Conservation (phyloP, 2,888 invertebrate genomes). For the Pediacus dermestoides region DNA sequence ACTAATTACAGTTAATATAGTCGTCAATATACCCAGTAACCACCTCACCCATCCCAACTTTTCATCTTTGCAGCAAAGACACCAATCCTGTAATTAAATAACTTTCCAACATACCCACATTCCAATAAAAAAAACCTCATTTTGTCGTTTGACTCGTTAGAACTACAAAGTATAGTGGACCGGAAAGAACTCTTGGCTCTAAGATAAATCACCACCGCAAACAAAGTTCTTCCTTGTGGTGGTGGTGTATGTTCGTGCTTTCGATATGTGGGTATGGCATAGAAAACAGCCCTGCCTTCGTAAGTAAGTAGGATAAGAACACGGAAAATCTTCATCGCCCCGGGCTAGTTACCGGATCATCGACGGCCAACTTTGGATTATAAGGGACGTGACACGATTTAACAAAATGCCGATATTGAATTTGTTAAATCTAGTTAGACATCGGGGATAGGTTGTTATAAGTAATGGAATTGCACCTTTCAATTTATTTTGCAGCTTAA, state of each 20-base stretch:
- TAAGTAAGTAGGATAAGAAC: too few relatives aligned
- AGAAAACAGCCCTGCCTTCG: too few relatives aligned
- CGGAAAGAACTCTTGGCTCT: constrained; percentile 19
- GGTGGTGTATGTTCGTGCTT: constrained; percentile 13
- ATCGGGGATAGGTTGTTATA: too few relatives aligned
- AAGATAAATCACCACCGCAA: constrained; percentile 31
- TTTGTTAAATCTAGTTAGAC: constrained; percentile 28
- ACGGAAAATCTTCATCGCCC: constrained; percentile 6
- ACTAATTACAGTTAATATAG: too few relatives aligned
- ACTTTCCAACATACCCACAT: too few relatives aligned
- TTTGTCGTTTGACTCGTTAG: constrained; percentile 26
- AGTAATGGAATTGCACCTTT: too few relatives aligned
- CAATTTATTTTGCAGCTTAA: too few relatives aligned
- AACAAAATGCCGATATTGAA: constrained; percentile 33
- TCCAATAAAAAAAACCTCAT: constrained; percentile 17
- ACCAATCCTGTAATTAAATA: constrained; percentile 24
- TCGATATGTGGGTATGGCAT: too few relatives aligned
- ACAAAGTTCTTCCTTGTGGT: constrained; percentile 26
- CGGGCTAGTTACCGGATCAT: constrained; percentile 29
- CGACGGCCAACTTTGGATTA: constrained; percentile 29
- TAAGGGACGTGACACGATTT: constrained; percentile 34
- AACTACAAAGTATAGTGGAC: constrained; percentile 19
- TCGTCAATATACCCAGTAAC: too few relatives aligned
- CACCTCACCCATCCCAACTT: too few relatives aligned
- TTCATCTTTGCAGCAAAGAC: too few relatives aligned